Evolutionary conservation across 2,888 invertebrate species (phyloP), one percentile per base, ranked within the genome.

Genomic region (Lasioglossum marginatum): DNA sequence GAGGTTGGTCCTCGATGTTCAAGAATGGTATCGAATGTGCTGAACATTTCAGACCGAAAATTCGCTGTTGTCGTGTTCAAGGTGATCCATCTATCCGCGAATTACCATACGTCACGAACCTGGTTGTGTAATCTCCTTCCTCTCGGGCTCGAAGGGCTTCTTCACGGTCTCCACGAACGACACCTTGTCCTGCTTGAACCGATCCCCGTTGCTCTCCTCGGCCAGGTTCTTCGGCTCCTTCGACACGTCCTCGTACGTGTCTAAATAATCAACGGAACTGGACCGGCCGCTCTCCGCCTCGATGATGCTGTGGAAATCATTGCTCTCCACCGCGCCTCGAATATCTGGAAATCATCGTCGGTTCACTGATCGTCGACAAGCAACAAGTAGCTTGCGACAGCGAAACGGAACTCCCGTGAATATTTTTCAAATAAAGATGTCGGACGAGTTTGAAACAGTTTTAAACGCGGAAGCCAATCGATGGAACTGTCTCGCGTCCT

Each of bases 31-130:
- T 31, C 60, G 60, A 27, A 16, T 16, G 16, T 0, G 27, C 31
- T 6, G 60, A 63, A 63, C 27, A 63, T 14, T 63, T 31, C 27
- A 31, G 27, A 31, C 27, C 27, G 27, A 27, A 63, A 31, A 31
- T 14, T 63, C 60, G 1, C 52, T 23, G 52, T 52, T 66, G 31
- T 19, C 66, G 63, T 19, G 52, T 16, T n/a, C 31, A 52, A 70
- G 76, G 75, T 75, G 85, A 71, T 85, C 79, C 85, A 85, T 80
- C 85, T 85, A 80, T 74, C 85, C 85, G 77, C 63, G 74, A 78
- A 86, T 86, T 86, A 86, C 78, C 72, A 45, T 72, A 43, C 77
- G 27, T 78, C 83, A 89, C 88, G 82, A 88, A 93, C 93, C 93
- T 92, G 91, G 88, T 88, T 90, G 88, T 43, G 79, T 79, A 77